A percentile compares a stretch with the other conserved stretches of the same genome.
phyloP scores from a whole-genome alignment of 1,140 invertebrate genomes.

The Globodera ellingtonae region DNA sequence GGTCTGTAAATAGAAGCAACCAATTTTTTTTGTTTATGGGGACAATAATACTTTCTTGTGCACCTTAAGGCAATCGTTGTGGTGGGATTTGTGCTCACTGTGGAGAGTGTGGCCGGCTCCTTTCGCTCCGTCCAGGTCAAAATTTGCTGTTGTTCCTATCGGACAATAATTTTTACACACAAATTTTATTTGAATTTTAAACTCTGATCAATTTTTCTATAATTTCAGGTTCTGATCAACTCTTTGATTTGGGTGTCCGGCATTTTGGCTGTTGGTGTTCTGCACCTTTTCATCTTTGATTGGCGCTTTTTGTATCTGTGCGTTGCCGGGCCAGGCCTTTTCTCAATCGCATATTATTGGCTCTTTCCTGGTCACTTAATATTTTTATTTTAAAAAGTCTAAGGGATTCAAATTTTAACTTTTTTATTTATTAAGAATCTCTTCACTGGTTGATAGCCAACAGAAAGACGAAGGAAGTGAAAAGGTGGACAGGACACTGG shows the following conservation, averaged over 20 bases:
- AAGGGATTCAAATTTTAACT: not conserved
- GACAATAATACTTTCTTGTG: not conserved
- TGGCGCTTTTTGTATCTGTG: conserved; percentile 48
- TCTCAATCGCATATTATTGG: conserved; percentile 54
- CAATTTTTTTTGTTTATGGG: not conserved
- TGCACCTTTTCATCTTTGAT: conserved; percentile 47
- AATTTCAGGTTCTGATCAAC: conserved; percentile 24
- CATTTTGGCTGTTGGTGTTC: conserved; percentile 50
- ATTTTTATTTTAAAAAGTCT: not conserved
- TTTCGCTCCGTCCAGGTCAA: conserved; percentile 47
- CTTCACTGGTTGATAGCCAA: conserved; percentile 53
- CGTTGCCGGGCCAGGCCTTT: conserved; percentile 36
- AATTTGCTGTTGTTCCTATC: too few species aligned
- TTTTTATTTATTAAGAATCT: conserved; percentile 45
- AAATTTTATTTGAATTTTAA: too few species aligned
- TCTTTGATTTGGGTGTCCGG: conserved; percentile 50
- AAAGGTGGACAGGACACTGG: conserved; percentile 28
- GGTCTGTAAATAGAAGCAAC: too few species aligned
- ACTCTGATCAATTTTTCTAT: too few species aligned
- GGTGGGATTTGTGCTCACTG: conserved; percentile 17
- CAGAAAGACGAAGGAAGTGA: conserved; percentile 40
- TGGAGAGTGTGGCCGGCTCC: conserved; percentile 45
- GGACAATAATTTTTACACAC: too few species aligned
- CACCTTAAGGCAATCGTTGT: conserved; percentile 10
- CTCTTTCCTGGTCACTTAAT: conserved; percentile 5